Percentiles rank a stretch among this genome's conserved stretches.
These are phyloP conservation scores for Hedya salicella DNA, from an alignment of 2,888 invertebrate genomes.

Conservation along the genomic window DNA sequence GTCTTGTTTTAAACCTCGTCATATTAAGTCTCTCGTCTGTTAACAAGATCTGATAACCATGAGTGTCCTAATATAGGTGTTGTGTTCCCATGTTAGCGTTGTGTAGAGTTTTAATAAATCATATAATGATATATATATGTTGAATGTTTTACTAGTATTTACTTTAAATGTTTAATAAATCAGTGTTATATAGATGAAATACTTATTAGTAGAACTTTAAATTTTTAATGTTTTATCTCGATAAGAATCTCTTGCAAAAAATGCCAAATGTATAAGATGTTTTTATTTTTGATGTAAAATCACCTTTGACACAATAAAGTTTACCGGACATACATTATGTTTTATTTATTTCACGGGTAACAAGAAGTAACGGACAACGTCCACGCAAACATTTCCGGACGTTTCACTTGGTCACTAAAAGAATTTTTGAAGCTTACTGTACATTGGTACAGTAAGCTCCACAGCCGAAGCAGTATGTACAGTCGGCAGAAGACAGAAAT, in stretches of 20 bases:
- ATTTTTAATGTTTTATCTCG: slow-evolving; percentile 70
- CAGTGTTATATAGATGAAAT: slow-evolving; percentile 63
- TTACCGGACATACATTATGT: slow-evolving; percentile 50
- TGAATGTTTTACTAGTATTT: slow-evolving; percentile 80
- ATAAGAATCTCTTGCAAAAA: slow-evolving; percentile 65
- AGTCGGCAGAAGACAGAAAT: too few relatives aligned
- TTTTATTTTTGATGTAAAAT: slow-evolving; percentile 72
- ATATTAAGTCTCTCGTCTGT: slow-evolving; percentile 57
- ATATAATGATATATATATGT: slow-evolving; percentile 73
- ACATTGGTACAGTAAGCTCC: too few relatives aligned
- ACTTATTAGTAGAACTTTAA: slow-evolving; percentile 67
- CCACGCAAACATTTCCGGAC: too few relatives aligned
- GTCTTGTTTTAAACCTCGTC: slow-evolving; percentile 57
- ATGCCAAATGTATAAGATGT: slow-evolving; percentile 61
- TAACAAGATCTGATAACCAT: slow-evolving; percentile 46
- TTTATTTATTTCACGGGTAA: slow-evolving; percentile 43
- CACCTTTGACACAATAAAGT: slow-evolving; percentile 74
- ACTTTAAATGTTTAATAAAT: slow-evolving; percentile 65
- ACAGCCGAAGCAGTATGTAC: too few relatives aligned
- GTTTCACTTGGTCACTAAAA: too few relatives aligned
- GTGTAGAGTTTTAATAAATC: slow-evolving; percentile 59
- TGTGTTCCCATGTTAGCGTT: slow-evolving; percentile 72
- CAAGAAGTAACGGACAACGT: too few relatives aligned
- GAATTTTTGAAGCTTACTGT: too few relatives aligned
- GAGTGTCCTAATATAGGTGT: slow-evolving; percentile 68